Evolutionary conservation across 2,888 invertebrate genomes (phyloP).

Genomic region (Leistus spinibarbis): DNA sequence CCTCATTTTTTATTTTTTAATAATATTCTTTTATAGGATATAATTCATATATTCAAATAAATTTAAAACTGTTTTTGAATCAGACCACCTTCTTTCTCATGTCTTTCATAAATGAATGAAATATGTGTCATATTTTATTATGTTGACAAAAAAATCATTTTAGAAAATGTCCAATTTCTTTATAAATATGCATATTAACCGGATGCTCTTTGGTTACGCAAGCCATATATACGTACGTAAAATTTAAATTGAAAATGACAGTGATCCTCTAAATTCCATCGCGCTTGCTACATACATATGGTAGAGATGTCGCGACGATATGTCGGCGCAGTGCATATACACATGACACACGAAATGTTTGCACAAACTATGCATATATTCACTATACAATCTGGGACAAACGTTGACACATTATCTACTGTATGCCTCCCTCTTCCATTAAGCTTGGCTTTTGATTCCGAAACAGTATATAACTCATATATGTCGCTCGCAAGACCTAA

Average conservation of each 20-base stretch:
- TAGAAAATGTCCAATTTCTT: neutral
- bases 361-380: neutral
- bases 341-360: constrained; percentile 6
- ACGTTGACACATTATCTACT: neutral
- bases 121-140: no score
- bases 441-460: no score
- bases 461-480: no score
- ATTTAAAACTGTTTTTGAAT: no score
- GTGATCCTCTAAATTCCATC: constrained; percentile 8
- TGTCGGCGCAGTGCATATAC: neutral
- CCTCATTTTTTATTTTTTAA: no score
- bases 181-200: neutral
- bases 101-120: no score
- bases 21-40: no score
- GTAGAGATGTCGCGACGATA: constrained; percentile 13
- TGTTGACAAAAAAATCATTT: neutral
- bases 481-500: no score
- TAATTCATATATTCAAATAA: no score
- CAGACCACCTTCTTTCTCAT: no score
- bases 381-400: neutral
- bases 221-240: constrained; percentile 6
- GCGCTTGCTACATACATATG: neutral
- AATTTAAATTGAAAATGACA: constrained; percentile 30
- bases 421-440: no score
- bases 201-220: neutral